A percentile compares a stretch with the other conserved stretches of the same genome.
Conservation (phyloP, 2,797 vertebrate species). For the Florisuga fusca region DNA sequence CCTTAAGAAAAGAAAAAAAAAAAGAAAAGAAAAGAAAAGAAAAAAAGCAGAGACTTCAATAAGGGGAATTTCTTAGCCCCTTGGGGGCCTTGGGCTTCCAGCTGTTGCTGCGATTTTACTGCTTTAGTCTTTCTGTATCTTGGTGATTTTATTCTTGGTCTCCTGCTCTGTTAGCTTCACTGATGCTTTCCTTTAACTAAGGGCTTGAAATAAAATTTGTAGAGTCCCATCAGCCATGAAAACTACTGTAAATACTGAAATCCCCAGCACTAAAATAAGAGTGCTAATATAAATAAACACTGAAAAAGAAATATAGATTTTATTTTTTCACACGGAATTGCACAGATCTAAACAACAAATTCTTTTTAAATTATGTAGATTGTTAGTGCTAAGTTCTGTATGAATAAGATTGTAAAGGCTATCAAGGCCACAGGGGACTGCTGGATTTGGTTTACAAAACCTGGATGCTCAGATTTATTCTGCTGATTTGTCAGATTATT, state of each 20-base stretch:
- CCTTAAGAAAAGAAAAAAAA: background rate
- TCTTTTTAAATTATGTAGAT: background rate
- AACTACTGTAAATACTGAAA: background rate
- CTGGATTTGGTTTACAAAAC: background rate
- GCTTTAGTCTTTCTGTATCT: slow-evolving; percentile 47
- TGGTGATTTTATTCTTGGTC: background rate
- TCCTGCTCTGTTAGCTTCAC: background rate
- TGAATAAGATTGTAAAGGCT: background rate
- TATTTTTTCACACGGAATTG: background rate
- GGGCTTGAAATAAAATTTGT: slow-evolving; percentile 9
- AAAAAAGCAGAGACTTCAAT: background rate
- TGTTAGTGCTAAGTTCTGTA: background rate
- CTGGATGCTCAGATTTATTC: background rate
- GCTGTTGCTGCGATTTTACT: slow-evolving; percentile 36
- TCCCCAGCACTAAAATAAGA: background rate
- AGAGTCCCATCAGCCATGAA: background rate
- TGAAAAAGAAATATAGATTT: background rate
- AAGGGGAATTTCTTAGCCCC: background rate
- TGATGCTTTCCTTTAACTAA: background rate
- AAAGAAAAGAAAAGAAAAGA: background rate
- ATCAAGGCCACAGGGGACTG: rapidly evolving
- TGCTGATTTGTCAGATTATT: background rate
- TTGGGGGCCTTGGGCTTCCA: slow-evolving; percentile 38
- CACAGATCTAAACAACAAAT: background rate
- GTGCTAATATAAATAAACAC: background rate